These are phyloP conservation scores for Chorisops tibialis DNA, from an alignment of 2,888 invertebrate genomes.

Conservation along the genomic window DNA sequence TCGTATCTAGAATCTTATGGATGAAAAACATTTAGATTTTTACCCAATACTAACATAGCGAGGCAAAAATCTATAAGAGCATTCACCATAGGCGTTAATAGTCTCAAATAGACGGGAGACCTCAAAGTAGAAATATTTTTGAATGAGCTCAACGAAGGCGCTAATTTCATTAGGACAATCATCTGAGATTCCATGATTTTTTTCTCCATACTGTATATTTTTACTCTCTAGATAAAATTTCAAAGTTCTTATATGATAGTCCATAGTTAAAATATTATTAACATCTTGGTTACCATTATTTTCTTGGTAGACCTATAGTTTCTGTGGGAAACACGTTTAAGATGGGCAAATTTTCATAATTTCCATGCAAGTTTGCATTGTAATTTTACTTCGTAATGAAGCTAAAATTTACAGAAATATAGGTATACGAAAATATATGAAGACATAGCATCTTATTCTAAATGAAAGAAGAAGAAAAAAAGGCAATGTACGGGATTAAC, in stretches of 20 bases:
- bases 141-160: conserved; percentile 30
- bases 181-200: conserved; percentile 30
- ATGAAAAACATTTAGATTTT: too few relatives aligned
- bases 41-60: too few relatives aligned
- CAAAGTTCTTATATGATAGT: neutral
- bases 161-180: conserved; percentile 35
- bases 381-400: conserved; percentile 14
- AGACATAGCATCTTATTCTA: neutral
- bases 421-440: neutral
- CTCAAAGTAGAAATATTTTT: conserved; percentile 24
- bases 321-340: conserved; percentile 11
- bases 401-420: conserved; percentile 6
- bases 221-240: neutral
- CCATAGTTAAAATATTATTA: conserved; percentile 8
- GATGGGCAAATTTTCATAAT: neutral
- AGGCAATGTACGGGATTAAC: neutral
- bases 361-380: neutral
- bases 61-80: too few relatives aligned
- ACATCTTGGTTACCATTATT: conserved; percentile 3
- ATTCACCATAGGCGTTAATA: conserved; percentile 11
- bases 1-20: too few relatives aligned
- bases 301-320: neutral
- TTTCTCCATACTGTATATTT: neutral
- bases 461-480: neutral
- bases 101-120: conserved; percentile 22